Conservation (phyloP, 1,140 invertebrate genomes). For the Drosophila aff. region DNA sequence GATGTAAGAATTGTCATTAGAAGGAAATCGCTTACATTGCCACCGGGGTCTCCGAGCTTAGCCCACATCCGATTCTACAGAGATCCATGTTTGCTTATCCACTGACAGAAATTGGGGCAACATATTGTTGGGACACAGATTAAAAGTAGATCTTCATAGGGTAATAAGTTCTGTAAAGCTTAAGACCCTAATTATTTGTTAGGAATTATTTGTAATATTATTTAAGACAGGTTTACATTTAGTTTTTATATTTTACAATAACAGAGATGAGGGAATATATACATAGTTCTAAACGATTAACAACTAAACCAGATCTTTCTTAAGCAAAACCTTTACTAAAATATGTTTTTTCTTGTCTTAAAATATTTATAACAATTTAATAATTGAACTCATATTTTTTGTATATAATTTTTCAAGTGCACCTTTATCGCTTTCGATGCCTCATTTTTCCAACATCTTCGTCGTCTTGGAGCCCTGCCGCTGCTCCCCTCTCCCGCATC, state of each 20-base stretch:
- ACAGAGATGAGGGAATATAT: not conserved
- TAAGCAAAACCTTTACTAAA: not conserved
- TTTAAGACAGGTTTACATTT: not conserved
- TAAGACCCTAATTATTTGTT: too few species aligned
- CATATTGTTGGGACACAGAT: not conserved
- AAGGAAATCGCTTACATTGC: constrained; percentile 70
- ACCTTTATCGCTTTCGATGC: constrained; percentile 26
- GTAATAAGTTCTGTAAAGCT: too few species aligned
- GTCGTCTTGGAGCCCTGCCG: constrained; percentile 11
- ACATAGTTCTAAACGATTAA: not conserved
- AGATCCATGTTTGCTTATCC: not conserved
- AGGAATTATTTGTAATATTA: too few species aligned
- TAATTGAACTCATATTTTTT: too few species aligned
- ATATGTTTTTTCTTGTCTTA: not conserved
- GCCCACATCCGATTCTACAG: not conserved
- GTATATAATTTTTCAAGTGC: constrained; percentile 1
- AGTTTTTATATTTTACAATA: not conserved
- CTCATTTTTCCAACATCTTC: constrained; percentile 48
- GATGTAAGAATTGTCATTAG: constrained; percentile 74
- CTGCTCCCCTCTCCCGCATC: constrained; percentile 15
- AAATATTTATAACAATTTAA: too few species aligned
- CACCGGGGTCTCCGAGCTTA: constrained; percentile 5
- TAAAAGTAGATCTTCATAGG: not conserved
- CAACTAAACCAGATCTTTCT: not conserved
- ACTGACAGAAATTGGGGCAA: not conserved